Conservation (phyloP, 2,888 invertebrate species). For the Scaptomyza parva region DNA sequence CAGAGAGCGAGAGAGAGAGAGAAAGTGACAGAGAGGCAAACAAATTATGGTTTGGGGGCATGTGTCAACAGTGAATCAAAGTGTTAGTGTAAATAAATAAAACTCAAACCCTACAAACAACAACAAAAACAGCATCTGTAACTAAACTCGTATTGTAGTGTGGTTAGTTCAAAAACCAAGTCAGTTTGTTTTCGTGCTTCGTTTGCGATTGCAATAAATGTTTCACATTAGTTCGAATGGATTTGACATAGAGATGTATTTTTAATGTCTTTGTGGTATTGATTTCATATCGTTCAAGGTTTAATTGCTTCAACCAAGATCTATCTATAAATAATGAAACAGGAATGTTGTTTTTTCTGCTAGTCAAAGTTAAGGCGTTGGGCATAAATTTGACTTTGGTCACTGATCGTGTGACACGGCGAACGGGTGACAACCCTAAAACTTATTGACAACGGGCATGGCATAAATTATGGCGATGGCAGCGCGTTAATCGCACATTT, state of each 20-base stretch:
- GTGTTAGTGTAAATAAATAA: conserved; percentile 8
- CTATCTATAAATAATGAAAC: conserved; percentile 1
- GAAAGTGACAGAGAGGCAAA: conserved; percentile 11
- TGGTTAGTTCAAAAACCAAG: background rate
- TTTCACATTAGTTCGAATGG: background rate
- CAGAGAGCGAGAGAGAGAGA: conserved; percentile 12
- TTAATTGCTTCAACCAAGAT: background rate
- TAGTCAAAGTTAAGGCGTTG: conserved; percentile 39
- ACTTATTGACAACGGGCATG: conserved; percentile 60
- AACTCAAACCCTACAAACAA: background rate
- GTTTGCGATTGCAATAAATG: conserved; percentile 1
- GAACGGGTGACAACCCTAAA: conserved; percentile 61
- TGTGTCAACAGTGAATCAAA: conserved; percentile 37
- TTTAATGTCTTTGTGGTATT: background rate
- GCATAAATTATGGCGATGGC: conserved; percentile 75
- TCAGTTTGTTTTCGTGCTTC: background rate
- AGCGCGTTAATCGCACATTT: conserved; percentile 76
- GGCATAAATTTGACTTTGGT: conserved; percentile 61
- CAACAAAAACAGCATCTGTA: background rate
- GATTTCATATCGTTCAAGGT: background rate
- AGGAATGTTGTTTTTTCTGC: conserved; percentile 22
- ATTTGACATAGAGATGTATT: background rate
- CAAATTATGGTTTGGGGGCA: conserved; percentile 30
- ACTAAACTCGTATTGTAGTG: background rate
- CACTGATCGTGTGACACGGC: conserved; percentile 65